phyloP scores from a whole-genome alignment of 2,113 vertebrate genomes.

The Otolemur garnettii region DNA sequence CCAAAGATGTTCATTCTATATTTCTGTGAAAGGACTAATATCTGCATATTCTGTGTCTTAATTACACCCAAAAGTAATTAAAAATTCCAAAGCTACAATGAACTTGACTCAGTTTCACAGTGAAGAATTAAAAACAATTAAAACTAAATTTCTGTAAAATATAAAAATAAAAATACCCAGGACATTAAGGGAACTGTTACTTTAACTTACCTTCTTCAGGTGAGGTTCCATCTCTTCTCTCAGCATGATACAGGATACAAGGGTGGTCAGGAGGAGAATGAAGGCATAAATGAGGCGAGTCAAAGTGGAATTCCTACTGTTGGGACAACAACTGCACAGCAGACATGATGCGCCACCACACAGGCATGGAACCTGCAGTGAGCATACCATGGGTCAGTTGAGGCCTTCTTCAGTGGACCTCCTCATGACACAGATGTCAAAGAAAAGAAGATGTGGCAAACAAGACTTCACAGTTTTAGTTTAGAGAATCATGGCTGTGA shows the following conservation, averaged over 20 bases:
- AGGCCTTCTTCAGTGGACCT: neutral
- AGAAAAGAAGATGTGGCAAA: neutral
- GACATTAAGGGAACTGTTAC: neutral
- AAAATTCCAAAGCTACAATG: neutral
- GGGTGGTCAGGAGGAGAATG: conserved; percentile 92
- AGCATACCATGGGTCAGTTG: rapidly evolving
- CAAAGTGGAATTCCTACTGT: conserved; percentile 92
- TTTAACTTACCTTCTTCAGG: conserved; percentile 91
- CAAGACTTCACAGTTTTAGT: neutral
- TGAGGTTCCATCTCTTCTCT: conserved; percentile 90
- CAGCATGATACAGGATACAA: conserved; percentile 93
- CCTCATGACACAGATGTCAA: neutral
- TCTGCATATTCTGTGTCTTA: neutral
- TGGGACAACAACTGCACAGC: conserved; percentile 93
- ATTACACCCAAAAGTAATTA: neutral
- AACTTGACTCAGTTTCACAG: neutral
- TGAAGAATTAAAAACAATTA: neutral
- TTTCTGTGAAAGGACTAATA: conserved; percentile 29
- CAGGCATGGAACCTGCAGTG: conserved; percentile 92
- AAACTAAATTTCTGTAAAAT: neutral
- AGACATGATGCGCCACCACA: conserved; percentile 93
- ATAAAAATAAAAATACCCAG: neutral
- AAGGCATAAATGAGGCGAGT: conserved; percentile 94
- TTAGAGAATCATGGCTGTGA: neutral
- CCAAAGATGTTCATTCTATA: neutral